These are phyloP conservation scores for Achlya flavicornis DNA, from an alignment of 2,888 invertebrate genomes.

Conservation along the genomic window DNA sequence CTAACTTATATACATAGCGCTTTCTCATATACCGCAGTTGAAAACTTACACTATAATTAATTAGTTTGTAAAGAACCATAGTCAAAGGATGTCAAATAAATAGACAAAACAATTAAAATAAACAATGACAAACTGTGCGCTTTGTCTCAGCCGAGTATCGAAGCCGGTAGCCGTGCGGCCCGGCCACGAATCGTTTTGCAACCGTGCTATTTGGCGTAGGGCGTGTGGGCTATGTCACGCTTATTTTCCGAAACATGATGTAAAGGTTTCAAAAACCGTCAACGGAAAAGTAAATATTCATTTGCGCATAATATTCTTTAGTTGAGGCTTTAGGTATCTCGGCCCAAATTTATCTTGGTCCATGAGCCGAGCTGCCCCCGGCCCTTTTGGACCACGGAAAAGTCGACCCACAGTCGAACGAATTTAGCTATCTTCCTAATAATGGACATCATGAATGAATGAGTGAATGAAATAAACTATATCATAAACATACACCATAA, in stretches of 20 bases:
- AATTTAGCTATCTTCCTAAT: no score
- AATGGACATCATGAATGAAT: no score
- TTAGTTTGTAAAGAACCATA: slow-evolving; percentile 18
- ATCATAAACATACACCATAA: no score
- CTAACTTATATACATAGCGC: no score
- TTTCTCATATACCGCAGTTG: not conserved
- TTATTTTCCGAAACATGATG: slow-evolving; percentile 27
- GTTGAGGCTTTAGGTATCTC: no score
- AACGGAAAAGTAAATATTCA: no score
- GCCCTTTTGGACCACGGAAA: no score
- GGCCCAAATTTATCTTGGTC: no score
- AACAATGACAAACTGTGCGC: slow-evolving; percentile 33
- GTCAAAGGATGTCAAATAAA: slow-evolving; percentile 48
- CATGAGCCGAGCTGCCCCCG: no score
- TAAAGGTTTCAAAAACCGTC: not conserved
- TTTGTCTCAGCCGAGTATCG: slow-evolving; percentile 39
- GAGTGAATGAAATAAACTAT: no score
- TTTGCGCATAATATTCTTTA: no score
- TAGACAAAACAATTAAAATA: slow-evolving; percentile 45
- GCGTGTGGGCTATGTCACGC: slow-evolving; percentile 39
- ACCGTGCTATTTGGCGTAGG: slow-evolving; percentile 19
- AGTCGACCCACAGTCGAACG: no score
- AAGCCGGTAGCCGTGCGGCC: slow-evolving; percentile 47
- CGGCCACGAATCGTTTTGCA: slow-evolving; percentile 41
- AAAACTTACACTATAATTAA: not conserved